phyloP scores from a whole-genome alignment of 2,888 invertebrate species.

The Ornithoptera priamus region DNA sequence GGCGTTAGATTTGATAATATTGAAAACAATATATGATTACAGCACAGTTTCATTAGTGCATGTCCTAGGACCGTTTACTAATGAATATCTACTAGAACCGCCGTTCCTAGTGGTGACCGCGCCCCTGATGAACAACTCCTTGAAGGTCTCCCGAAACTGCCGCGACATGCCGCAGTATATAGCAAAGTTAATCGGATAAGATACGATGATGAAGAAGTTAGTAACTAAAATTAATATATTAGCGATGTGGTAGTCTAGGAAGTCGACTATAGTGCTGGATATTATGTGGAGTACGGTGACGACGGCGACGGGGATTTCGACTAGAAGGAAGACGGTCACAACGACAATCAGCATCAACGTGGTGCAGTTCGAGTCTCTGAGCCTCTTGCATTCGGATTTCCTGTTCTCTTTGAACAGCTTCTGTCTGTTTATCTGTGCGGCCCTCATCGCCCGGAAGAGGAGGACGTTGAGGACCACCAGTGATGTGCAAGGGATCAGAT shows the following conservation, averaged over 20 bases:
- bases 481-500: conserved; percentile 92
- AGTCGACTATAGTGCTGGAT: conserved; percentile 85
- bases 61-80: conserved; percentile 90
- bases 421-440: conserved; percentile 89
- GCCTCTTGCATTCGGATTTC: conserved; percentile 88
- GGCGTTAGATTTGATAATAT: too few relatives aligned
- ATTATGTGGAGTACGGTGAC: conserved; percentile 92
- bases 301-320: conserved; percentile 91
- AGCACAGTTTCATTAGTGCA: conserved; percentile 92
- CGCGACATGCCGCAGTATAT: conserved; percentile 98
- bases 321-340: conserved; percentile 89
- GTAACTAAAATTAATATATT: conserved; percentile 89
- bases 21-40: conserved; percentile 51
- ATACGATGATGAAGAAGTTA: conserved; percentile 94
- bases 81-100: conserved; percentile 87
- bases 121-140: conserved; percentile 86
- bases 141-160: conserved; percentile 96
- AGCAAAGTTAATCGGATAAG: conserved; percentile 96
- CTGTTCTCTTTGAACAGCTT: conserved; percentile 87
- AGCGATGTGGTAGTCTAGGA: conserved; percentile 88
- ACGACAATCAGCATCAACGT: conserved; percentile 93
- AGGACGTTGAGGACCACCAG: conserved; percentile 93
- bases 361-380: conserved; percentile 90
- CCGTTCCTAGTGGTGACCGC: conserved; percentile 82
- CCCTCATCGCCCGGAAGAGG: conserved; percentile 90